Evolutionary conservation across 2,113 vertebrate species (phyloP), one percentile per base, ranked within the genome.

Genomic region (Romanogobio albipinnatus): DNA sequence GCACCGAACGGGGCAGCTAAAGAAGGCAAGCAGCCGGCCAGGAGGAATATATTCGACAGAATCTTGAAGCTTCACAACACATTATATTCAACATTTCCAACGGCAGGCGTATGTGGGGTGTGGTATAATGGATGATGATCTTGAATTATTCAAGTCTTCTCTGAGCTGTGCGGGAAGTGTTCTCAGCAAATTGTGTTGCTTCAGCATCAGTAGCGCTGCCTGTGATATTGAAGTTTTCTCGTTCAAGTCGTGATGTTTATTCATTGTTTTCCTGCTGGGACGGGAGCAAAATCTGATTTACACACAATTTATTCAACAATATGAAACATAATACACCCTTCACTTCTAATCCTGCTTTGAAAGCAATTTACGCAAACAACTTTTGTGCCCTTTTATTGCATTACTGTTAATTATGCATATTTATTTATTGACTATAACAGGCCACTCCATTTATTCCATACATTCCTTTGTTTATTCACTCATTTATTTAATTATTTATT

Each of bases 141-240:
- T 91, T 94, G 91, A 94, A 93, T 94, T 93, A 94, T 94, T 94
- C 91, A 94, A 89, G 87, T 88, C 91, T 91, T 90, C 91, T 88
- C 88, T 89, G 82, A 73, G 76, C 51, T 4, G 74, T 29, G 53
- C 43, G 26, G 22, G 43, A 75, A 83, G 64, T 49, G 53, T 84
- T 79, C 86, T 58, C 73, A 75, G 75, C 76, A 86, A 84, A 86
- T 80, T 84, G 29, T 84, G 76, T 74, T 71, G 59, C 82, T 83
- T 86, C 81, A 86, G 81, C 66, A 56, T 86, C 58, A 80, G 66
- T 78, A 58, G 66, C 19, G 39, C 53, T 76, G 74, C 83, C 77
- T 36, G 45, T 74, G 58, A 86, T 76, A 86, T 86, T 81, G 79
- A 66, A 85, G 49, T 81, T 81, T 62, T 71, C 51, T 70, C 75